A percentile compares a stretch with the other conserved stretches of the same genome.
These are phyloP conservation scores for Dolichomitus sp. DNA, from an alignment of 2,888 invertebrate species.

Conservation along the genomic window DNA sequence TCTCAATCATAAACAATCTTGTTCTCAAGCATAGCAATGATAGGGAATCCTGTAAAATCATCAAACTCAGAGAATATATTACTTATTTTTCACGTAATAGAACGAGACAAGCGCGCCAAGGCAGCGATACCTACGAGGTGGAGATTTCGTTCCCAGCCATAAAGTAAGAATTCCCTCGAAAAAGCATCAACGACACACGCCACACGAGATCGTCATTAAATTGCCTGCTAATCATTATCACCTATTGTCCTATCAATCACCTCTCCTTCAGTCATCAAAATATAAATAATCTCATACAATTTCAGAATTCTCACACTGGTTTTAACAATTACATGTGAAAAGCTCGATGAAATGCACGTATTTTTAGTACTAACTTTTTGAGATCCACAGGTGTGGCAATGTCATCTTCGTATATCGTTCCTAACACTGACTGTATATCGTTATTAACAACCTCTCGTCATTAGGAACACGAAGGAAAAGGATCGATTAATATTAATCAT, in stretches of 20 bases:
- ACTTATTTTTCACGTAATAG: constrained; percentile 89
- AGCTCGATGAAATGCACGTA: constrained; percentile 57
- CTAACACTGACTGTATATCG: constrained; percentile 52
- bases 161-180: constrained; percentile 90
- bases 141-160: constrained; percentile 97
- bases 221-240: constrained; percentile 51
- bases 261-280: constrained; percentile 21
- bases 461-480: constrained; percentile 37
- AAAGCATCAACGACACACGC: constrained; percentile 53
- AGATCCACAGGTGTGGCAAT: constrained; percentile 62
- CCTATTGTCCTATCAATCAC: constrained; percentile 52
- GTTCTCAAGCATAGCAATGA: neutral
- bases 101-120: constrained; percentile 94
- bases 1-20: neutral
- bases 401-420: constrained; percentile 46
- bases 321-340: constrained; percentile 53
- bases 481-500: constrained; percentile 27
- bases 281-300: constrained; percentile 50
- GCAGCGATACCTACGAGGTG: constrained; percentile 96
- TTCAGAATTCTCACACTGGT: constrained; percentile 51
- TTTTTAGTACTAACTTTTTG: constrained; percentile 56
- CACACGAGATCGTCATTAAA: constrained; percentile 55
- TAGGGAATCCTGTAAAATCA: constrained; percentile 29
- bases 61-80: constrained; percentile 71
- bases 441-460: constrained; percentile 47